Percentiles rank a stretch among this genome's conserved stretches.
These are phyloP conservation scores for Elephantulus edwardii DNA, from an alignment of 2,113 vertebrate genomes.

Conservation along the genomic window DNA sequence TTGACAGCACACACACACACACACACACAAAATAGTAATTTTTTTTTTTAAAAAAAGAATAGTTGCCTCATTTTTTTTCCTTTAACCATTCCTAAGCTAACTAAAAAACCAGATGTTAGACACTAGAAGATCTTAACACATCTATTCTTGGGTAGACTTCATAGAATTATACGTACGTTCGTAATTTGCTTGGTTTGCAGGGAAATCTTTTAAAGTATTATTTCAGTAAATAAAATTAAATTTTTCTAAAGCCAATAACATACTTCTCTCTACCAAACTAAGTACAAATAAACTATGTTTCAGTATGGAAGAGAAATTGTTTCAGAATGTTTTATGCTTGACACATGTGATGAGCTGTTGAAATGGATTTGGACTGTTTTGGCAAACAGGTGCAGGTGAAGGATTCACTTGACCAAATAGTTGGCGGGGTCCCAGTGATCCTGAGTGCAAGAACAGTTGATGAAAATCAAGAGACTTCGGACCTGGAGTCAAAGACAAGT, in stretches of 20 bases:
- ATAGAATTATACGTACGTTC: slow-evolving; percentile 22
- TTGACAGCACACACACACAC: too few relatives aligned
- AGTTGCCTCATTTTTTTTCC: not conserved
- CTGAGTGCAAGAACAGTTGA: slow-evolving; percentile 68
- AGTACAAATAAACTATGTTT: slow-evolving; percentile 3
- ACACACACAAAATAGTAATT: too few relatives aligned
- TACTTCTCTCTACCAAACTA: slow-evolving; percentile 9
- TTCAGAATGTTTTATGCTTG: slow-evolving; percentile 35
- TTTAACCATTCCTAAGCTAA: slow-evolving; percentile 4
- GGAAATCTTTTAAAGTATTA: slow-evolving; percentile 7
- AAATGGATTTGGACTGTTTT: slow-evolving; percentile 47
- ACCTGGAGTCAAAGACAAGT: slow-evolving; percentile 53
- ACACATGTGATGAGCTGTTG: slow-evolving; percentile 2
- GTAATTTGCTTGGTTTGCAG: not conserved
- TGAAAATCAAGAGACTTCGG: slow-evolving; percentile 7
- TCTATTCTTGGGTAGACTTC: not conserved
- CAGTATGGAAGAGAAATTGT: not conserved
- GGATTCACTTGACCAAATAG: slow-evolving; percentile 84
- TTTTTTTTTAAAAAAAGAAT: too few relatives aligned
- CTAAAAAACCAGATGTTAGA: slow-evolving; percentile 26
- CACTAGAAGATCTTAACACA: not conserved
- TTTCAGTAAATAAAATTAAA: slow-evolving; percentile 11
- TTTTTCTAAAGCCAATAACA: slow-evolving; percentile 2
- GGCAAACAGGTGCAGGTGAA: slow-evolving; percentile 90
- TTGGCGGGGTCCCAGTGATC: slow-evolving; percentile 80